A percentile compares a stretch with the other conserved stretches of the same genome.
phyloP scores from a whole-genome alignment of 2,797 vertebrate genomes.

The Amazona finschi region DNA sequence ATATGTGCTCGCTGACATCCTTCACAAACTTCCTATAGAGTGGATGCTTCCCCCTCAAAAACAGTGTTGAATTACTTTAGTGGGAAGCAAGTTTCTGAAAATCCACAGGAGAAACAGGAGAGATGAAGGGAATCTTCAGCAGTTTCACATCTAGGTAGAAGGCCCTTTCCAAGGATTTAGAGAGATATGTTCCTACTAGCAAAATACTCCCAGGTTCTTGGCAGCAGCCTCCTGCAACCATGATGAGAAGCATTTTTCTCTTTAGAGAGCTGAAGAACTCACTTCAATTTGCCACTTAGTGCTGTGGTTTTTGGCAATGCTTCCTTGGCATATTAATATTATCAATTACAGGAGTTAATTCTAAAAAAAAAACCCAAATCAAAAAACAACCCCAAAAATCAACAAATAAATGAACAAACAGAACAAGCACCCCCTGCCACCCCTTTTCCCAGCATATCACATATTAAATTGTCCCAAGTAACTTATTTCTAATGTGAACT shows the following conservation, averaged over 20 bases:
- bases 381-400: not conserved
- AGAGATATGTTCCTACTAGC: not conserved
- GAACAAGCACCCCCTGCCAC: not conserved
- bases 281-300: not conserved
- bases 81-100: not conserved
- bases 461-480: not conserved
- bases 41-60: not conserved
- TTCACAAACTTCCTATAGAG: slow-evolving; percentile 12
- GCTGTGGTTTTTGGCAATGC: not conserved
- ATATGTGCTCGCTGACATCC: slow-evolving; percentile 7
- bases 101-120: not conserved
- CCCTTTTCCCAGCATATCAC: not conserved
- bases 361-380: not conserved
- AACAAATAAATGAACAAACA: not conserved
- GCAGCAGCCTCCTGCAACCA: not conserved
- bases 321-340: not conserved
- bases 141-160: not conserved
- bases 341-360: not conserved
- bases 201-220: not conserved
- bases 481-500: not conserved
- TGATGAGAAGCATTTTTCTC: not conserved
- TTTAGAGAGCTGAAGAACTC: not conserved
- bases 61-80: not conserved
- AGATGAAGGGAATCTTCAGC: not conserved
- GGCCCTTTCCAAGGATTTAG: not conserved